These are phyloP conservation scores for Callimorpha dominula DNA, from an alignment of 2,888 invertebrate species.

Conservation along the genomic window DNA sequence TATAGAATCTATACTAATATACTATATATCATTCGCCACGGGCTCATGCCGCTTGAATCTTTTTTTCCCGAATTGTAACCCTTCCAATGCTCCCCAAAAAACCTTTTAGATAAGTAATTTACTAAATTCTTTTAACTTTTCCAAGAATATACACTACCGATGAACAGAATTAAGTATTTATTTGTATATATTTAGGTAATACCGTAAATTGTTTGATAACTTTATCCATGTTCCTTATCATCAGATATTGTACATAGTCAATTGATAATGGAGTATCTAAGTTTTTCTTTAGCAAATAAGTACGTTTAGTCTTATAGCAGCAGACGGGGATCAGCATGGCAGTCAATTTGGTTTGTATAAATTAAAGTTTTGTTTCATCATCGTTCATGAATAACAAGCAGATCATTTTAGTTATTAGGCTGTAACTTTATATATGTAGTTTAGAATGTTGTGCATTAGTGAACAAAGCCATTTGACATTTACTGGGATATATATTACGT, in stretches of 20 bases:
- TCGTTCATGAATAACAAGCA: background rate
- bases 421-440: too few species aligned
- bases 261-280: slow-evolving; percentile 23
- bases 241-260: slow-evolving; percentile 36
- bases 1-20: background rate
- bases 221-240: slow-evolving; percentile 40
- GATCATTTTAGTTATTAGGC: background rate
- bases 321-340: slow-evolving; percentile 53
- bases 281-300: background rate
- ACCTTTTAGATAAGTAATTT: too few species aligned
- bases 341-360: slow-evolving; percentile 57
- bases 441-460: background rate
- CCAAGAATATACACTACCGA: background rate
- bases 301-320: slow-evolving; percentile 26
- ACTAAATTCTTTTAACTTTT: too few species aligned
- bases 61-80: background rate
- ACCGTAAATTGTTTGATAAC: slow-evolving; percentile 15
- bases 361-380: background rate
- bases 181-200: slow-evolving; percentile 42
- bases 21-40: background rate
- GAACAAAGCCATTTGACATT: too few species aligned
- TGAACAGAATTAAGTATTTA: background rate
- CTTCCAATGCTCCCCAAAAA: too few species aligned
- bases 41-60: background rate
- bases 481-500: background rate